A percentile compares a stretch with the other conserved stretches of the same genome.
Conservation (phyloP, 2,797 vertebrate genomes). For the Hybognathus amarus region DNA sequence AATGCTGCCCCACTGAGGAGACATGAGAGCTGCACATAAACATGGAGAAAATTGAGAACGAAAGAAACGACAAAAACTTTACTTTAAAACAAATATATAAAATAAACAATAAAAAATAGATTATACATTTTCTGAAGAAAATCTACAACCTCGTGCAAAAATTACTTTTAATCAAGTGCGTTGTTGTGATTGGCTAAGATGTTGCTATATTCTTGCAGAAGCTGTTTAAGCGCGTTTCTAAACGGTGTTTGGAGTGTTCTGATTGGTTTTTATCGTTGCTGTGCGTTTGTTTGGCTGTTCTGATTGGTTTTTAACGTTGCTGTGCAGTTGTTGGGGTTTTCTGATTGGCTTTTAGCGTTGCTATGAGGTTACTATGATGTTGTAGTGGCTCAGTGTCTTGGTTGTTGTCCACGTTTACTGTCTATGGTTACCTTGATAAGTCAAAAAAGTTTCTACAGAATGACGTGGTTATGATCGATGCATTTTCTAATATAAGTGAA, state of each 20-base stretch:
- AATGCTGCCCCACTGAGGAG: conserved; percentile 46
- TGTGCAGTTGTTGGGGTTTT: not conserved
- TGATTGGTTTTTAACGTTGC: not conserved
- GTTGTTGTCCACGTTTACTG: not conserved
- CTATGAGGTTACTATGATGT: too few relatives aligned
- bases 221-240: not conserved
- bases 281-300: not conserved
- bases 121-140: not conserved
- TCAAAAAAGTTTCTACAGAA: not conserved
- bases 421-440: too few relatives aligned
- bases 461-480: not conserved
- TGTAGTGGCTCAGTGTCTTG: too few relatives aligned
- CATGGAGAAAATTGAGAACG: not conserved
- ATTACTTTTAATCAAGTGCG: not conserved
- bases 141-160: not conserved
- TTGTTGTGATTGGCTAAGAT: conserved; percentile 8
- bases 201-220: not conserved
- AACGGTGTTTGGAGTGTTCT: not conserved
- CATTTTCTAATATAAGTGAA: not conserved
- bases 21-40: not conserved
- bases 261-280: conserved; percentile 3
- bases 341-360: not conserved
- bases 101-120: not conserved
- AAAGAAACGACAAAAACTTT: not conserved
- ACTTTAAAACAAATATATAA: not conserved